phyloP scores from a whole-genome alignment of 1,140 invertebrate species.

The Bombus terrestris region DNA sequence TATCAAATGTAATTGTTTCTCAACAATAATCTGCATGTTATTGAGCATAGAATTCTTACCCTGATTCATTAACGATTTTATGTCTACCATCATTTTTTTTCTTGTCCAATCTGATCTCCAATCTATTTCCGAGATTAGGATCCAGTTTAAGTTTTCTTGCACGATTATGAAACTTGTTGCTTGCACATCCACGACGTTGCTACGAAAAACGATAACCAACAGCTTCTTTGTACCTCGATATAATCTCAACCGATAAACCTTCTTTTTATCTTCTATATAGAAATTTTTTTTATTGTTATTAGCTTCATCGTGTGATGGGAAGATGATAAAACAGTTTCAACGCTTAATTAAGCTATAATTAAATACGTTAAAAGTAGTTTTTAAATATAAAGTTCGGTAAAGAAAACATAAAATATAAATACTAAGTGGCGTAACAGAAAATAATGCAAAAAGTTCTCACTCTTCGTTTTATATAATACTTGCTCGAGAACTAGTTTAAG shows the following conservation, averaged over 20 bases:
- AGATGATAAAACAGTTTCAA: background rate
- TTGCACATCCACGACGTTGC: background rate
- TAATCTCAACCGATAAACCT: background rate
- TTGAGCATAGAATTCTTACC: background rate
- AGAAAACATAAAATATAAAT: background rate
- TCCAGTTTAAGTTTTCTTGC: background rate
- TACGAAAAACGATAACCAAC: background rate
- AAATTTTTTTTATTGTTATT: background rate
- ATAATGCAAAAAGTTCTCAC: background rate
- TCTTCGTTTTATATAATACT: no score
- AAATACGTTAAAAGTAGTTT: background rate
- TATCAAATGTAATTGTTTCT: no score
- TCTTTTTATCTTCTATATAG: background rate
- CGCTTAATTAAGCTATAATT: background rate
- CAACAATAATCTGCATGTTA: no score
- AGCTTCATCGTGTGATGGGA: background rate
- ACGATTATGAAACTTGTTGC: constrained; percentile 8
- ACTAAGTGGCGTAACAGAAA: background rate
- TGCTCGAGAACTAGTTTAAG: no score
- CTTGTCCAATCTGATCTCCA: background rate
- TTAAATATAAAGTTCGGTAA: background rate
- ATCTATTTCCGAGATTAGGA: background rate
- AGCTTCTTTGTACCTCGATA: background rate
- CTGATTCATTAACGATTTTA: background rate
- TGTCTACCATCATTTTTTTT: background rate